Conservation (phyloP, 1,140 invertebrate species). For the Macrobrachium nipponense region DNA sequence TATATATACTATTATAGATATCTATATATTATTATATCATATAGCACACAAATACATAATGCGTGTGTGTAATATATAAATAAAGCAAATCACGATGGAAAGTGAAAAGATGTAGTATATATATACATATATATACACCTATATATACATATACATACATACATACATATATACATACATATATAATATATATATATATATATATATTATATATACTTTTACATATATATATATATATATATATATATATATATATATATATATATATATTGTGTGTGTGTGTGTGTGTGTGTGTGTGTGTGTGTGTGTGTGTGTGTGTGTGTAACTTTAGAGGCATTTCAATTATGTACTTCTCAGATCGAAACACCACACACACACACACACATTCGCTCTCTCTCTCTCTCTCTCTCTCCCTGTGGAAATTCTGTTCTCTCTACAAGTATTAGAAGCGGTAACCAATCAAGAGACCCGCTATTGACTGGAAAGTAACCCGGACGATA, state of each 20-base stretch:
- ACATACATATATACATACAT: neutral
- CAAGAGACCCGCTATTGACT: no score
- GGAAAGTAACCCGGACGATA: no score
- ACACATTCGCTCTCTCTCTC: neutral
- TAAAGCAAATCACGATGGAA: no score
- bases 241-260: neutral
- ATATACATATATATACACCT: neutral
- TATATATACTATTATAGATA: neutral
- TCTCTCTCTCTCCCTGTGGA: neutral
- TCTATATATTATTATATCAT: no score
- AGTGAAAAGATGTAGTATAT: no score
- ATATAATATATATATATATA: neutral
- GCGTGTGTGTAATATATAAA: no score
- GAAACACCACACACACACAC: no score
- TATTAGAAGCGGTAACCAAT: no score
- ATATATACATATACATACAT: conserved; percentile 1
- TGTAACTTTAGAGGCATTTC: neutral
- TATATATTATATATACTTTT: no score
- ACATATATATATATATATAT: no score
- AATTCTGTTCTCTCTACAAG: neutral
- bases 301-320: conserved; percentile 9
- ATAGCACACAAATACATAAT: no score
- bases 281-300: conserved; percentile 9
- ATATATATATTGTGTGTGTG: conserved; percentile 8
- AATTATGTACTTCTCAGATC: neutral